These are phyloP conservation scores for Plagodis dolabraria DNA, from an alignment of 2,888 invertebrate genomes.

Conservation along the genomic window DNA sequence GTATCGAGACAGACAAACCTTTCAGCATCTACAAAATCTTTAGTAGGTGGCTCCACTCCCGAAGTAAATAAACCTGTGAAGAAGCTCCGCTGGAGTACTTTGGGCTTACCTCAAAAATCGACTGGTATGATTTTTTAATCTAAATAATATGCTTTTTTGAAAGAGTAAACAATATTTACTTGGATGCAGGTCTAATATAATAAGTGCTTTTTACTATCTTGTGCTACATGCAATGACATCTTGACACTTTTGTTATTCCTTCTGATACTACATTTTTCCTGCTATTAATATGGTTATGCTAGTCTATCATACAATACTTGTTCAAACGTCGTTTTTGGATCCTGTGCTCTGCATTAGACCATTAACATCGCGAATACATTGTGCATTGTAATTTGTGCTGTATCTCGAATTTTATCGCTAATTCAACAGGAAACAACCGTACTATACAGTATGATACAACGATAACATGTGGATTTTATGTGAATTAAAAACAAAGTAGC, in stretches of 20 bases:
- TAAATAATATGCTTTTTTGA: too few relatives aligned
- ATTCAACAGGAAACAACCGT: slow-evolving; percentile 73
- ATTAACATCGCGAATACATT: slow-evolving; percentile 48
- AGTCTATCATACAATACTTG: slow-evolving; percentile 27
- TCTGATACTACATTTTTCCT: slow-evolving; percentile 9
- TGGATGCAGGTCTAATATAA: too few relatives aligned
- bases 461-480: slow-evolving; percentile 73
- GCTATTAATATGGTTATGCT: slow-evolving; percentile 23
- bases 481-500: slow-evolving; percentile 57
- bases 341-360: slow-evolving; percentile 45
- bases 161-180: too few relatives aligned
- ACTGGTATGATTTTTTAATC: slow-evolving; percentile 48
- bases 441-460: slow-evolving; percentile 58
- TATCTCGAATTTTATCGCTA: slow-evolving; percentile 55
- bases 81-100: slow-evolving; percentile 65
- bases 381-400: slow-evolving; percentile 44
- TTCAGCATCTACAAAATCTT: slow-evolving; percentile 54
- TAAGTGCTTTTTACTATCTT: background rate
- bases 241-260: background rate
- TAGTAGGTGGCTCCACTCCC: slow-evolving; percentile 44
- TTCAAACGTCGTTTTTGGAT: slow-evolving; percentile 27
- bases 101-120: slow-evolving; percentile 53
- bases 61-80: slow-evolving; percentile 52
- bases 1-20: slow-evolving; percentile 44
- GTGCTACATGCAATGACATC: background rate